Evolutionary conservation across 1,140 invertebrate species (phyloP), one percentile per base, ranked within the genome.

Genomic region (Reticulitermes speratus): DNA sequence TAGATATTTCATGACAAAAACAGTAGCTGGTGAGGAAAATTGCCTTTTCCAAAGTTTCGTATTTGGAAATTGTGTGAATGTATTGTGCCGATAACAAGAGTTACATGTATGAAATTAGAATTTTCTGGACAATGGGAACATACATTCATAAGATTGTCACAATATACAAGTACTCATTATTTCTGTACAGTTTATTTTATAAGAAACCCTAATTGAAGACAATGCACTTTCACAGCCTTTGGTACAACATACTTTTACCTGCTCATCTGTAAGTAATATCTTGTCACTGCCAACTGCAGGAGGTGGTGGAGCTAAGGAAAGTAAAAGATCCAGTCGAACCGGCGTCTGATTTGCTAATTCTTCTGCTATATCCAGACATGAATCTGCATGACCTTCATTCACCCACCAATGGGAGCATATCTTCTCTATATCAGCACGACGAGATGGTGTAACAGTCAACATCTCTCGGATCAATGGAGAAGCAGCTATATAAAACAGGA

Each of bases 391-490:
- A 19, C 95, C 96, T 88, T 96, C 93, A 89, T 96, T 95, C 30
- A 95, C 91, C 95, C 95, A 95, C 96, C 97, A 97, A 92, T 99
- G 97, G 44, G 94, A 94, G 90, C 98, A 98, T 75, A 99, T 98
- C 90, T 97, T 97, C 88, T 96, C 95, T 87, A 99, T 98, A 88
- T 96, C 97, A 12, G 98, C 97, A 88, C 99, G 92, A 89, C 96
- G 95, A 30, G 94, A 92, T 0, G 98, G 97, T 89, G 97, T 96
- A 0, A 99, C 97, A 1, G 97, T 98, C 85, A 99, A 92, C 95
- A 99, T 97, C 86, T 97, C 96, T 82, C 96, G 94, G 86, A 99
- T 99, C 32, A 99, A 93, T 59, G 97, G 95, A 23, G 98, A 99
- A 14, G 98, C 98, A 88, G 96, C 97, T 96, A 91, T 84, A 93